These are phyloP conservation scores for Pomacea canaliculata DNA, from an alignment of 2,888 invertebrate genomes.

Conservation along the genomic window DNA sequence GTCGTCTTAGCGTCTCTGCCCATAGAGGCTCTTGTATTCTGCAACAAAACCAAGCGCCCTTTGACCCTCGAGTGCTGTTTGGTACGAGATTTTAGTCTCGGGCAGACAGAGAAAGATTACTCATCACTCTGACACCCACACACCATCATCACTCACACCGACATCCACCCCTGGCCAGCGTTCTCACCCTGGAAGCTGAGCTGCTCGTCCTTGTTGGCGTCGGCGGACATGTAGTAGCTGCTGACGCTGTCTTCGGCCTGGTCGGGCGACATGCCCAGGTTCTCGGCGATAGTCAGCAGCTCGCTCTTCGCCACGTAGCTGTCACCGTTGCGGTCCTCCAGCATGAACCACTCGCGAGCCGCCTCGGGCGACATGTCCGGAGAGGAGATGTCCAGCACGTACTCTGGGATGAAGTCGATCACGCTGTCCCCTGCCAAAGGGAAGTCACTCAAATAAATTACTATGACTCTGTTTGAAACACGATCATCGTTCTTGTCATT, in stretches of 20 bases:
- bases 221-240: conserved; percentile 57
- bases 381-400: conserved; percentile 49
- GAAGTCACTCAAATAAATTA: too few relatives aligned
- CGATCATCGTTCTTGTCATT: too few relatives aligned
- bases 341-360: conserved; percentile 56
- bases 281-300: conserved; percentile 47
- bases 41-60: background rate
- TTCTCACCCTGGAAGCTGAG: conserved; percentile 55
- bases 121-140: background rate
- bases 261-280: conserved; percentile 48
- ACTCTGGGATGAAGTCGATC: conserved; percentile 61
- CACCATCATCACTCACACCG: background rate
- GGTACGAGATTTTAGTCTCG: too few relatives aligned
- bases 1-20: conserved; percentile 6
- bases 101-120: too few relatives aligned
- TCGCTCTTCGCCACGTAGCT: conserved; percentile 48
- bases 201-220: conserved; percentile 47
- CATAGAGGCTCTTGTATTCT: conserved; percentile 23
- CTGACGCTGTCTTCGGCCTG: conserved; percentile 48
- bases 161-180: background rate
- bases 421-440: conserved; percentile 46
- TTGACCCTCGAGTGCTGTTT: background rate
- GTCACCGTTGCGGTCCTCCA: conserved; percentile 57
- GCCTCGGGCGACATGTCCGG: conserved; percentile 48
- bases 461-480: too few relatives aligned